These are phyloP conservation scores for Spinibarbus caldwelli DNA, from an alignment of 2,797 vertebrate species.

Conservation along the genomic window DNA sequence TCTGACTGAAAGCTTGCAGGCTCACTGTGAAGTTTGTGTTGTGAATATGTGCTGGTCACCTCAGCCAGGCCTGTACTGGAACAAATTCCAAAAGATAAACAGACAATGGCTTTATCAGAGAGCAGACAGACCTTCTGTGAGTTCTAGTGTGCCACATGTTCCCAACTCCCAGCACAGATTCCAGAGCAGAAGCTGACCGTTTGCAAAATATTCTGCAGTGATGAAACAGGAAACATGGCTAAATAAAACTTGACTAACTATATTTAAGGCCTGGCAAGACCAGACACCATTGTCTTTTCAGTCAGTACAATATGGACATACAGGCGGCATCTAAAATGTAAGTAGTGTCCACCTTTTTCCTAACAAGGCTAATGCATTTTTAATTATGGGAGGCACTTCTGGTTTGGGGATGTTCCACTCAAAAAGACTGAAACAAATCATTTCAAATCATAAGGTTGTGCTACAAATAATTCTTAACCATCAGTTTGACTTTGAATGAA, in stretches of 20 bases:
- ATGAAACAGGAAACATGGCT: neutral
- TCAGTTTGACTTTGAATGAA: neutral
- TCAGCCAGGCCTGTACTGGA: conserved; percentile 46
- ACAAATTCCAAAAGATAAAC: conserved; percentile 57
- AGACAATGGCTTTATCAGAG: conserved; percentile 56
- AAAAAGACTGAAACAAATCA: neutral
- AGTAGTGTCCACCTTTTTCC: neutral
- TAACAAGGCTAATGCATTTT: neutral
- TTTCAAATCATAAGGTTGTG: neutral
- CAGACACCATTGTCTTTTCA: neutral
- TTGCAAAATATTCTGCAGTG: conserved; percentile 8
- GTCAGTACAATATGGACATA: neutral
- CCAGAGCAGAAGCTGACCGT: neutral
- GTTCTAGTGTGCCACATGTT: conserved; percentile 25
- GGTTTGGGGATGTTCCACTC: neutral
- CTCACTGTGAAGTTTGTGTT: conserved; percentile 29
- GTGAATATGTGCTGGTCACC: conserved; percentile 52
- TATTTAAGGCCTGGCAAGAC: neutral
- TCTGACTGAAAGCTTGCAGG: neutral
- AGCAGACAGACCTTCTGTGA: conserved; percentile 37
- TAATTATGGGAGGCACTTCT: neutral
- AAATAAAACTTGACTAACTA: neutral
- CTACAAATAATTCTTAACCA: neutral
- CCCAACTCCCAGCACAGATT: neutral
- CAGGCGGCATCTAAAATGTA: neutral